These are phyloP conservation scores for Caenorhabditis tropicalis DNA, from an alignment of 1,140 invertebrate genomes.

Conservation along the genomic window DNA sequence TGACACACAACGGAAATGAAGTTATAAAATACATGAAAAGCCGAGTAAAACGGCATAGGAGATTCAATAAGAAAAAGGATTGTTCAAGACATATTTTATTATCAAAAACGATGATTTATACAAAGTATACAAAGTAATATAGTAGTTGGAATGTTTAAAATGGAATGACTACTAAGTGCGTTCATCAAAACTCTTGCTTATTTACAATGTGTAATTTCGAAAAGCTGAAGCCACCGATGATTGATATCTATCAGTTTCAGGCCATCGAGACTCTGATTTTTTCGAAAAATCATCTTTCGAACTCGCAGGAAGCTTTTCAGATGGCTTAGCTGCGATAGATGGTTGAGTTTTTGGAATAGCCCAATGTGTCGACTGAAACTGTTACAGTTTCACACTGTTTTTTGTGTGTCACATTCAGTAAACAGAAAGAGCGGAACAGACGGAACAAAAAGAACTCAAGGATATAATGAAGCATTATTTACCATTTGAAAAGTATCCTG, in stretches of 20 bases:
- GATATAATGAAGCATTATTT: not conserved
- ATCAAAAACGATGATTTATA: too few relatives aligned
- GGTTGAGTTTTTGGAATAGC: constrained; percentile 22
- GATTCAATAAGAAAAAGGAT: too few relatives aligned
- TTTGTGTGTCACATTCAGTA: not conserved
- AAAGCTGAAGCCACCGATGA: constrained; percentile 14
- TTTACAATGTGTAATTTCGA: constrained; percentile 44
- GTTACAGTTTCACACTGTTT: not conserved
- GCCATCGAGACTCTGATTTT: not conserved
- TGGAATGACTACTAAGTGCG: too few relatives aligned
- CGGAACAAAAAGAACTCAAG: not conserved
- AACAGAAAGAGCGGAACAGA: not conserved
- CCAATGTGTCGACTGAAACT: constrained; percentile 53
- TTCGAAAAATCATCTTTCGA: not conserved
- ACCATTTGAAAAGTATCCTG: constrained; percentile 45
- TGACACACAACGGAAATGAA: too few relatives aligned
- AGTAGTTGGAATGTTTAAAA: not conserved
- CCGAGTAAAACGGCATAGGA: not conserved
- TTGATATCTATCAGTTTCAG: constrained; percentile 40
- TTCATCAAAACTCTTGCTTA: not conserved
- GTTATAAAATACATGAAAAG: not conserved
- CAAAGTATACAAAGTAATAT: too few relatives aligned
- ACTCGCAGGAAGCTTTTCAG: not conserved
- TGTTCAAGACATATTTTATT: too few relatives aligned
- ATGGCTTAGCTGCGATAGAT: not conserved